These are phyloP conservation scores for Pseudomugil gertrudae DNA, from an alignment of 2,797 vertebrate species.

Conservation along the genomic window DNA sequence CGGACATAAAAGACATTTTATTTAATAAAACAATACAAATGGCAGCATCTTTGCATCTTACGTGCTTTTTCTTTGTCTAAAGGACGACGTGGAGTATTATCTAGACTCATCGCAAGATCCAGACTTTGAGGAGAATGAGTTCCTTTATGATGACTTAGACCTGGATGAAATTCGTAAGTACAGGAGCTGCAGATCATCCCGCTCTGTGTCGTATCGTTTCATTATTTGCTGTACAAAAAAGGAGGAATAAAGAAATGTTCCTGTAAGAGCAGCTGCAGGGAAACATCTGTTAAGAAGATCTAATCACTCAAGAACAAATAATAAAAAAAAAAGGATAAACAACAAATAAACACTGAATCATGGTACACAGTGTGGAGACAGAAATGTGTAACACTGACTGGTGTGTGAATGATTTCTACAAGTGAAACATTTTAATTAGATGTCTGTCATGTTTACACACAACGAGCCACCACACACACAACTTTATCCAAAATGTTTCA, in stretches of 20 bases:
- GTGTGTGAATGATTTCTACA: too few relatives aligned
- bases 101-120: constrained; percentile 93
- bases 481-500: too few relatives aligned
- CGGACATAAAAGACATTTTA: not conserved
- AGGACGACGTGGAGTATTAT: constrained; percentile 92
- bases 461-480: too few relatives aligned
- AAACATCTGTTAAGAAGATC: not conserved
- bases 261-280: not conserved
- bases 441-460: too few relatives aligned
- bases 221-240: not conserved
- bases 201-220: not conserved
- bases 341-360: not conserved
- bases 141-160: constrained; percentile 92
- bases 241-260: not conserved
- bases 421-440: too few relatives aligned
- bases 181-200: not conserved
- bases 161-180: constrained; percentile 91
- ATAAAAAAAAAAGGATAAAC: not conserved
- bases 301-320: not conserved
- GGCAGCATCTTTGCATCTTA: not conserved
- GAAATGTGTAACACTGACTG: too few relatives aligned
- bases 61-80: not conserved
- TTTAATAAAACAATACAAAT: not conserved
- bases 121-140: constrained; percentile 94
- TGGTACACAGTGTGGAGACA: too few relatives aligned